These are phyloP conservation scores for Pangasius djambal DNA, from an alignment of 2,797 vertebrate genomes.

Conservation along the genomic window DNA sequence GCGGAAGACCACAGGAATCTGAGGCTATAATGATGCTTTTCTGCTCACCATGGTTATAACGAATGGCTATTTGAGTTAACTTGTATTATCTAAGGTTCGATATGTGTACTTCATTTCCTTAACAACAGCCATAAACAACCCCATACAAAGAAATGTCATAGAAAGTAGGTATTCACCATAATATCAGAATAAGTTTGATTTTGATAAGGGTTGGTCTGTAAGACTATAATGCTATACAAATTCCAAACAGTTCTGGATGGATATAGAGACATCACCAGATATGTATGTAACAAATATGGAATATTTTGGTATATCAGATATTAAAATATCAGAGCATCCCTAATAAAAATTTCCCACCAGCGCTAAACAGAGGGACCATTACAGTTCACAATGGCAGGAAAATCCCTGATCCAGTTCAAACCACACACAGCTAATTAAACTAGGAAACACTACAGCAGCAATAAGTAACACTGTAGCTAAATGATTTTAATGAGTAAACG, in stretches of 20 bases:
- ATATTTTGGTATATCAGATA: not conserved
- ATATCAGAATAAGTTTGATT: not conserved
- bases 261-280: not conserved
- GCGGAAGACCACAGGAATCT: not conserved
- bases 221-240: not conserved
- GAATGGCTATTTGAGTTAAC: too few relatives aligned
- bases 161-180: not conserved
- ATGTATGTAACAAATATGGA: not conserved
- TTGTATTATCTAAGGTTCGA: not conserved
- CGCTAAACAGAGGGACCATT: constrained; percentile 20
- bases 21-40: not conserved
- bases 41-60: not conserved
- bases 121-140: not conserved
- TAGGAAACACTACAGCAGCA: constrained; percentile 34
- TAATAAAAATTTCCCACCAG: constrained; percentile 24
- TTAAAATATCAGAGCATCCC: not conserved
- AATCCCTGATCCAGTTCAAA: constrained; percentile 33
- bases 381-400: constrained; percentile 26
- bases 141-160: not conserved
- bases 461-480: constrained; percentile 29
- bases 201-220: not conserved
- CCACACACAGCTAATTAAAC: constrained; percentile 32
- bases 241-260: not conserved
- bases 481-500: constrained; percentile 38
- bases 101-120: not conserved